These are phyloP conservation scores for Vultur gryphus DNA, from an alignment of 2,797 vertebrate species.

Conservation along the genomic window DNA sequence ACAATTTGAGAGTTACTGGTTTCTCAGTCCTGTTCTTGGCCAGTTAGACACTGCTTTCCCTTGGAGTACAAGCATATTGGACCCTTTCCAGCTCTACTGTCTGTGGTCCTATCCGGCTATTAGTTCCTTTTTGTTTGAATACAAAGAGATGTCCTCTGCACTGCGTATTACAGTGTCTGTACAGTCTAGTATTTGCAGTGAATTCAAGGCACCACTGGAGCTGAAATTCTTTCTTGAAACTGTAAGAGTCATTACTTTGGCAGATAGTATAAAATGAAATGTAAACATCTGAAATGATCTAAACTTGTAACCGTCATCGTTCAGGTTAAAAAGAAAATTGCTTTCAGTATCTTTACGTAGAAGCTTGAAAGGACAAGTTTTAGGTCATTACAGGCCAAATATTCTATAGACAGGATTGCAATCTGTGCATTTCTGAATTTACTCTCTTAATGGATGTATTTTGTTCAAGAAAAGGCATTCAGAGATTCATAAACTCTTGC, in stretches of 20 bases:
- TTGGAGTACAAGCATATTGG: not conserved
- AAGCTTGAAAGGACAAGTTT: not conserved
- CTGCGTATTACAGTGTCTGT: not conserved
- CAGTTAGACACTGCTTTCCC: not conserved
- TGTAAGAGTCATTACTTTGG: not conserved
- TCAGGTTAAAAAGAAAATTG: not conserved
- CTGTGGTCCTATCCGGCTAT: not conserved
- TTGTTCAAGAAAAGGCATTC: not conserved
- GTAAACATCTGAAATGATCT: not conserved
- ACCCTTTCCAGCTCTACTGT: not conserved
- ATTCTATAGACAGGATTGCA: not conserved
- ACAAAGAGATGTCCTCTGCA: not conserved
- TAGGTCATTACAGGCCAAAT: not conserved
- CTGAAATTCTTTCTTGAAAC: not conserved
- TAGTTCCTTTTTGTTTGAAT: not conserved
- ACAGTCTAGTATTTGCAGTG: not conserved
- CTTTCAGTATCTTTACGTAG: not conserved
- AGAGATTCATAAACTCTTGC: not conserved
- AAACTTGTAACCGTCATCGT: not conserved
- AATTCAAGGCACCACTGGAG: not conserved
- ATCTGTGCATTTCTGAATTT: not conserved
- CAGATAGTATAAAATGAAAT: not conserved
- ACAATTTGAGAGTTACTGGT: not conserved
- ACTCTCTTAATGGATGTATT: not conserved
- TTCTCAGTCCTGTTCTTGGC: not conserved